Base-by-base conservation (phyloP, 2,113 vertebrate genomes). In the Bombycilla garrulus region DNA sequence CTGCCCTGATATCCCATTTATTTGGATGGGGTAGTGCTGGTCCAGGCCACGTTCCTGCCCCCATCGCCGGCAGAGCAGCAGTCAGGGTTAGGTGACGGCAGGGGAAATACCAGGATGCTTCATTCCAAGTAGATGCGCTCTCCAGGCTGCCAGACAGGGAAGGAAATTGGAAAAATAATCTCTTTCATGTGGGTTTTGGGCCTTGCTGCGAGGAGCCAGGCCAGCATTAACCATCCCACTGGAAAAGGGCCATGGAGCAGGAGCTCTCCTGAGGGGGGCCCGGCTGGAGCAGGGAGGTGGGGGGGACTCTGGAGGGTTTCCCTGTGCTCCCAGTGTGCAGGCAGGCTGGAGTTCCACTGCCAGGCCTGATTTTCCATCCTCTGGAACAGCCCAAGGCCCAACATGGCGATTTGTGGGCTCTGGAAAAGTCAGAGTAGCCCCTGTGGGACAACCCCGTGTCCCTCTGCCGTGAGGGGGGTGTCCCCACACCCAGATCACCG, bases 131-230 rank as follows among this genome's bases (percentile, higher is more conserved):
- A 57, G 53, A 57, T 80, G n/a, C 26, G 73, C 58, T 95, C 81
- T 85, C 81, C 20, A 24, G 84, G 78, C 84, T 82, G 31, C 38
- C 84, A 95, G 84, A 89, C 9, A 5, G 48, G 48, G 70, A 69
- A 92, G 78, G 54, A 93, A 90, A 80, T 72, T 69, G 47, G 71
- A 57, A 94, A 93, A 85, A 71, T 6, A 33, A 28, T 28, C 56
- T 87, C 57, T 94, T 95, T 92, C 62, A 61, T 90, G 93, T 89
- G 94, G 91, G 66, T 87, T 97, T 92, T 77, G 66, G 50, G 90
- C 66, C 74, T 77, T 18, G 40, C 12, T 87, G 77, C 0, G 8
- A 50, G 83, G 76, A 90, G 24, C 58, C 33, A 19, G 84, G 61
- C 36, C 80, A 38, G 91, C 90, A 94, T 96, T 94, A 82, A 53